Evolutionary conservation across 1,140 invertebrate genomes (phyloP).

Genomic region (Dreissena rostriformis): DNA sequence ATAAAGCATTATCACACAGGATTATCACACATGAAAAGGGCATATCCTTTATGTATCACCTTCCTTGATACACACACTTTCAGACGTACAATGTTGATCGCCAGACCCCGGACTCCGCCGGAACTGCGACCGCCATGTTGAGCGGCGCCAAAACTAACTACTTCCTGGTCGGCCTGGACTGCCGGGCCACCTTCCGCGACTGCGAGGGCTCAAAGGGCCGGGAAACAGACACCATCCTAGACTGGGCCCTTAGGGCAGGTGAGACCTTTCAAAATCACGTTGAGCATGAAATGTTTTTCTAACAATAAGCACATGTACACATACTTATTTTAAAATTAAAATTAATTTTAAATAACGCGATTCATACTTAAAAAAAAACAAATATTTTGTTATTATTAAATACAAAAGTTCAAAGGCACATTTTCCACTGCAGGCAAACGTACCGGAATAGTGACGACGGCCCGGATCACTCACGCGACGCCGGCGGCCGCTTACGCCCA

Average conservation of each 20-base stretch:
- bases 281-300: no score
- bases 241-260: slow-evolving; percentile 48
- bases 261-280: not conserved
- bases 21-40: no score
- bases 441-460: slow-evolving; percentile 95
- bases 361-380: no score
- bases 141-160: slow-evolving; percentile 93
- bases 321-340: no score
- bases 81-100: slow-evolving; percentile 95
- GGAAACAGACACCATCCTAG: slow-evolving; percentile 22
- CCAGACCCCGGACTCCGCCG: slow-evolving; percentile 94
- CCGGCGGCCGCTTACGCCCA: slow-evolving; percentile 93
- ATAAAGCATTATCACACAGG: not conserved
- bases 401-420: not conserved
- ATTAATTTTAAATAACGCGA: no score
- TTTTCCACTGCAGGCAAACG: slow-evolving; percentile 84
- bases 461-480: slow-evolving; percentile 95
- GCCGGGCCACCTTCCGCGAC: slow-evolving; percentile 84
- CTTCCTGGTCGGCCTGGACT: slow-evolving; percentile 89
- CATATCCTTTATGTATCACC: not conserved
- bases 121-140: slow-evolving; percentile 93
- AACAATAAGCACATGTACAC: no score
- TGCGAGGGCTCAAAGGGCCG: slow-evolving; percentile 45
- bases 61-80: slow-evolving; percentile 11
- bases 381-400: not conserved